Conservation (phyloP, 2,797 vertebrate species). For the Danio tinwini region DNA sequence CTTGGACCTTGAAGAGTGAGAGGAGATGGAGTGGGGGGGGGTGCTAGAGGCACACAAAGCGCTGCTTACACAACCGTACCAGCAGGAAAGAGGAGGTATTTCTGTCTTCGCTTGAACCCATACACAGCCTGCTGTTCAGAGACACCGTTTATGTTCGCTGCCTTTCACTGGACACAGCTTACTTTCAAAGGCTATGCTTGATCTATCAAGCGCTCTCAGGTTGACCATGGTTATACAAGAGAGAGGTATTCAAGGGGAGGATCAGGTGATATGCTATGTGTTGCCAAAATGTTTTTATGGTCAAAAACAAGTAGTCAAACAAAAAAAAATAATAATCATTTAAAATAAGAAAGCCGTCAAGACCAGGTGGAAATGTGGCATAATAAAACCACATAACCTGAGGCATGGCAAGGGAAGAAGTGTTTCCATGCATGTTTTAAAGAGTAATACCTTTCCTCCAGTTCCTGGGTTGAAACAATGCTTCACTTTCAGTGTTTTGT, state of each 20-base stretch:
- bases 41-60: conserved; percentile 55
- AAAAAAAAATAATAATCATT: too few species aligned
- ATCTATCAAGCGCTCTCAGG: conserved; percentile 20
- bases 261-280: conserved; percentile 11
- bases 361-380: background rate
- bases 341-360: background rate
- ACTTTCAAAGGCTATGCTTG: conserved; percentile 39
- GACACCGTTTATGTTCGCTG: conserved; percentile 8
- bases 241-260: conserved; percentile 4
- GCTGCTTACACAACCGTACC: conserved; percentile 57
- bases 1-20: conserved; percentile 49
- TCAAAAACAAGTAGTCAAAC: conserved; percentile 24
- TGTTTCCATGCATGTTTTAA: background rate
- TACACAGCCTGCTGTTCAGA: conserved; percentile 38
- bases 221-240: conserved; percentile 12
- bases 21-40: background rate
- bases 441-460: conserved; percentile 4
- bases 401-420: background rate
- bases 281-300: background rate
- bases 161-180: conserved; percentile 35
- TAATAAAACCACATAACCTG: background rate
- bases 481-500: conserved; percentile 1
- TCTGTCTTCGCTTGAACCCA: conserved; percentile 33
- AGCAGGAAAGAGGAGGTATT: conserved; percentile 60
- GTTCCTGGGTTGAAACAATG: conserved; percentile 17